Base-by-base conservation (phyloP, 2,113 vertebrate species). In the Coturnix japonica region DNA sequence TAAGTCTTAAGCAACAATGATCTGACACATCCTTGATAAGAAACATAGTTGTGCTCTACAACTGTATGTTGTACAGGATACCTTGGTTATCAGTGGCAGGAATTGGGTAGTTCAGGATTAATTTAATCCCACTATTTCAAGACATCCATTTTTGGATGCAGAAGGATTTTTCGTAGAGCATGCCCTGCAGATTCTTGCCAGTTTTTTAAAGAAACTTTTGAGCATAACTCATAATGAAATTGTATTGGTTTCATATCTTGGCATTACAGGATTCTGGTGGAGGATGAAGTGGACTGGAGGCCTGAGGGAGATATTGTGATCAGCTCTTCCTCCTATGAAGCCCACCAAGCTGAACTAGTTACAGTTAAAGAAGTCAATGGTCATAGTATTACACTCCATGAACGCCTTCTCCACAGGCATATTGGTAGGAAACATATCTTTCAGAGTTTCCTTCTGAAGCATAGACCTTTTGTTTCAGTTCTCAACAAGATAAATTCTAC, bases 271-370 rank as follows among this genome's bases (percentile, higher is more conserved):
- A 94, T 98, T 94, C 89, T 97, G 85, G 63, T 98, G 37, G 73
- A 96, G 17, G 94, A 97, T 2, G 11, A 86, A 31, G 95, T 97
- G 18, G 97, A 98, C 9, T 98, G 98, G 98, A 85, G 74, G 57
- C 71, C 72, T 31, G 89, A 63, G 16, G 97, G 96, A 53, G 85
- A 81, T 67, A 86, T 97, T 30, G 85, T 98, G 49, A 94, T 98
- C 54, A 96, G 95, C 16, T 97, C 98, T 26, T 98, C 98, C 46
- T 98, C 98, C 39, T 98, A 98, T 4, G 97, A 98, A 74, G 94
- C 98, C 53, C 97, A 97, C 1, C 97, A 98, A 78, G 97, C 97
- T 87, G 97, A 98, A 72, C 47, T 94, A 69, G 91, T 96, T 63
- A 95, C 94, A 8, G 75, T 98, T 61, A 97, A 93, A 93, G 97